Evolutionary conservation across 2,113 vertebrate genomes (phyloP), one percentile per base, ranked within the genome.

Genomic region (Egretta garzetta): DNA sequence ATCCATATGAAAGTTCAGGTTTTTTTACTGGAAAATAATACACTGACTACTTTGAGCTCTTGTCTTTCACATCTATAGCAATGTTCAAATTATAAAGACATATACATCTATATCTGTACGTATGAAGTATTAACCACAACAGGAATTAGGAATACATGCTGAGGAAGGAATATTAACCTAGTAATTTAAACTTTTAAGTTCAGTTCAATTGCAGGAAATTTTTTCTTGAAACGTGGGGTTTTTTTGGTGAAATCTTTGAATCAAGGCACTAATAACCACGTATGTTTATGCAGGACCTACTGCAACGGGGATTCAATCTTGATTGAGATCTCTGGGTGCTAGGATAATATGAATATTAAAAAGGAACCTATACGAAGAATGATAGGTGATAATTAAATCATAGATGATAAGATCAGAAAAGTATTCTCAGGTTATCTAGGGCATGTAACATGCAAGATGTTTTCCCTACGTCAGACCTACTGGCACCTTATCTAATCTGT

Each of bases 401-500:
- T 74, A 71, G 53, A 75, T 88, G 90, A 93, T 97, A 97, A 97
- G 55, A 76, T 95, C 82, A 71, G 83, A 89, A 94, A 96, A 97
- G 92, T 97, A 93, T 94, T 94, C 82, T 60, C 92, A 88, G 97
- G 96, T 97, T 97, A 97, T 94, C 80, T 93, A 62, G 94, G 86
- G 94, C 96, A 94, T 97, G 87, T 85, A 94, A 88, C 95, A 83
- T 92, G 80, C 94, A 97, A 96, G 96, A 94, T 93, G 86, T 93
- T 96, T 98, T 97, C 82, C 90, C 79, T 94, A 63, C 80, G 30
- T 95, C 94, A 71, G 84, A 87, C 82, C 92, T 95, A 96, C 92
- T 84, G 52, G 86, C 93, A 96, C 96, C 95, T 98, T 98, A 97
- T 97, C 97, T 97, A 97, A 98, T 97, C 97, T 97, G 88, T 72